Evolutionary conservation across 2,113 vertebrate species (phyloP), one percentile per base, ranked within the genome.

Genomic region (Odocoileus virginianus): DNA sequence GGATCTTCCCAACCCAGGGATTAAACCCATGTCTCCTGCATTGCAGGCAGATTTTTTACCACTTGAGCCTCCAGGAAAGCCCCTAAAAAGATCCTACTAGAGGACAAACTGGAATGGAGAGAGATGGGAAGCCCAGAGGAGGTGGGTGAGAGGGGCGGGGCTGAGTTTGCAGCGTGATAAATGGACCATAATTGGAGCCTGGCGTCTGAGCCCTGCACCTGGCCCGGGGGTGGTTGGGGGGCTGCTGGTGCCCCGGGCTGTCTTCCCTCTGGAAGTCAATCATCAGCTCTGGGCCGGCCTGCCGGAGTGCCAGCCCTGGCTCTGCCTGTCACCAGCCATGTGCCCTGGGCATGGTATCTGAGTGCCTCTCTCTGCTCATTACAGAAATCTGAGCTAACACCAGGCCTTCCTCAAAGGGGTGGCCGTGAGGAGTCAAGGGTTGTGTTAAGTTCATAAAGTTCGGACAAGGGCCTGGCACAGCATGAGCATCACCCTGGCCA

Each of bases 191-290:
- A 57, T 60, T 76, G 55, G 47, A 97, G 54, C 81, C 58, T 36
- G 36, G 28, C n/a, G 1, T 17, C 30, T 21, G 52, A 81, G 71
- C 17, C n/a, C 79, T 14, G 47, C 1, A 11, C 25, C 95, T 71
- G 61, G 87, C 40, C 43, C 0, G 0, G 54, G n/a, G 5, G n/a
- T 54, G n/a, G 27, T 36, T 40, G 36, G 74, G 23, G 45, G 45
- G 33, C 54, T 58, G 67, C 82, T 14, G 54, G 85, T 21, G 7
- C 19, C 8, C 64, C 0, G 2, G 64, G 93, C 88, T 55, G 7
- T 16, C 64, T 91, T 94, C 96, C 67, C 57, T 91, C 74, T 91
- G 76, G 64, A 97, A 94, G 76, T 91, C 50, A 71, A 87, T 93
- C 17, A 3, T 64, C 60, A 83, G 91, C 82, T 78, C 76, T 2